Evolutionary conservation across 2,888 invertebrate species (phyloP), one percentile per base, ranked within the genome.

Genomic region (Trileptium ribeirensis): DNA sequence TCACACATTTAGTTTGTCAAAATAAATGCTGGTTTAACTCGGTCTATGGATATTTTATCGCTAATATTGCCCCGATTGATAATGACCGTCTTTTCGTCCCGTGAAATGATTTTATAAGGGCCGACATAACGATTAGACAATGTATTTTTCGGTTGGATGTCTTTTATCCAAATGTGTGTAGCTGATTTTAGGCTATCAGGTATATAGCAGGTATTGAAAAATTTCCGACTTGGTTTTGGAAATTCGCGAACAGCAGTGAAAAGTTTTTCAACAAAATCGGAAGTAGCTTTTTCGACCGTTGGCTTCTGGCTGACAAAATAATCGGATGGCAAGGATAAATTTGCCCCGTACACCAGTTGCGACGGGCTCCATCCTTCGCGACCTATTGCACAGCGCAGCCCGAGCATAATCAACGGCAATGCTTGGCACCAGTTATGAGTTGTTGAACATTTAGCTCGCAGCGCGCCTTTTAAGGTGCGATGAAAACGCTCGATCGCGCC

Each of bases 1-100:
- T 51, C 51, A 24, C n/a, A n/a, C n/a, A n/a, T n/a, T n/a, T 51
- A 8, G 24, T 51, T 24, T 51, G 51, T n/a, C 19, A 70, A 70
- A 31, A 31, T 36, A 36, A 70, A 70, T 31, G 74, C 74, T 31
- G 74, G 74, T 70, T 70, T 70, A 70, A 70, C 74, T 8, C 74
- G 74, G 31, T 70, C 74, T 15, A 70, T 34, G 74, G 74, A 70
- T 70, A 70, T n/a, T 19, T 15, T 31, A 19, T 70, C 74, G 8
- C n/a, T 8, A 31, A 31, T 36, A 36, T 36, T n/a, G 37, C n/a
- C n/a, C 15, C 74, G 33, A 8, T 31, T 8, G 8, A 70, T 70
- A 19, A n/a, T 70, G 19, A 70, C 31, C 34, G 74, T 70, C 31
- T 70, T 70, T 8, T 70, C 74, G 19, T 19, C 8, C 74, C 74